Evolutionary conservation across 2,888 invertebrate species (phyloP).

Genomic region (Metalampra italica): DNA sequence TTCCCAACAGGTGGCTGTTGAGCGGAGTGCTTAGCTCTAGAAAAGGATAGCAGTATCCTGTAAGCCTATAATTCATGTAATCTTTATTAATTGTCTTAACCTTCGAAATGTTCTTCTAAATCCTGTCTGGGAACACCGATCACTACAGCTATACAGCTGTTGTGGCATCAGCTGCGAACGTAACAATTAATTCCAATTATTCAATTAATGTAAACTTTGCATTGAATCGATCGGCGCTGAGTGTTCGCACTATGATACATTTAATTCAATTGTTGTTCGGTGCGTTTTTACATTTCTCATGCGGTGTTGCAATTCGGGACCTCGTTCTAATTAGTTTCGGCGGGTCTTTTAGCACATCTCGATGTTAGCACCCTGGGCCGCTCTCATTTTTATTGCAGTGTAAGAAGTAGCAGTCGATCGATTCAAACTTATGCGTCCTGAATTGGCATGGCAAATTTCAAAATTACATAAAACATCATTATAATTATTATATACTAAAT

Average conservation of each 20-base stretch:
- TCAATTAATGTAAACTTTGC: constrained; percentile 14
- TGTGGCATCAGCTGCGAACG: neutral
- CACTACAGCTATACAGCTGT: neutral
- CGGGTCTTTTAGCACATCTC: constrained; percentile 56
- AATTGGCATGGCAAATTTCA: too few species aligned
- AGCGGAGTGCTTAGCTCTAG: too few species aligned
- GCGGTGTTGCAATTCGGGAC: constrained; percentile 56
- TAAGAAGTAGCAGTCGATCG: constrained; percentile 1
- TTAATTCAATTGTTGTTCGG: constrained; percentile 46
- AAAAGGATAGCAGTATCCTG: too few species aligned
- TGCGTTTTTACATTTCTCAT: constrained; percentile 46
- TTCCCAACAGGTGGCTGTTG: too few species aligned
- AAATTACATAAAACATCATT: too few species aligned
- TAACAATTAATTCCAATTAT: constrained; percentile 10
- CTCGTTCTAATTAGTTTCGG: constrained; percentile 62
- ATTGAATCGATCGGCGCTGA: constrained; percentile 9
- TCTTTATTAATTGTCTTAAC: neutral
- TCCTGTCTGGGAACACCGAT: neutral
- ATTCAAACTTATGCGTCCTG: neutral
- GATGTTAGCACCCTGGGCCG: constrained; percentile 39
- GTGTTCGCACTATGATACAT: constrained; percentile 28
- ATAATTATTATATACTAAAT: too few species aligned
- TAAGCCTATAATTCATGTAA: too few species aligned
- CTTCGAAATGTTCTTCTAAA: neutral
- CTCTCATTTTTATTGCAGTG: neutral